Evolutionary conservation across 1,140 invertebrate genomes (phyloP), one percentile per base, ranked within the genome.

Genomic region (Tetranychus cinnabarinus): DNA sequence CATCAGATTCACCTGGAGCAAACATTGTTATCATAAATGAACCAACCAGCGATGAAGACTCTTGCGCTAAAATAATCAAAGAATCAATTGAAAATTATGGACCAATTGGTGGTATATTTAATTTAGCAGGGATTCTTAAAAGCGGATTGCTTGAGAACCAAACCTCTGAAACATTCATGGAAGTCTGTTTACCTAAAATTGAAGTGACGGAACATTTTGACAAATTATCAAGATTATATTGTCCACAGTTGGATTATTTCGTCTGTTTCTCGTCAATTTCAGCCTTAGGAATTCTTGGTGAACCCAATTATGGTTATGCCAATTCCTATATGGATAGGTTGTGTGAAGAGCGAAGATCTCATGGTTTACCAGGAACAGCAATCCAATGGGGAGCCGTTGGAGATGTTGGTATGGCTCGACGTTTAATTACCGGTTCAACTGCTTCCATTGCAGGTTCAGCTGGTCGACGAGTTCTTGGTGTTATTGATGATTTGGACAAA

Each of bases 341-440:
- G 46, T 83, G 85, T 66, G 92, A 97, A 74, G 77, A 81, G 56
- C 78, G 93, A 62, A 82, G 83, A 69, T 75, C 76, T 12, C 80
- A 81, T 68, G 87, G 74, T 13, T 67, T 73, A 8, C 70, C 69
- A 67, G 78, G 73, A 61, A 68, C 91, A 31, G 88, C 90, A 35
- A 88, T 97, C 65, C 91, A 97, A 72, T 97, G 90, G 90, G 93
- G 93, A 66, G 89, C 89, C 48, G 87, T 97, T 68, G 91, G 88
- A 64, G 92, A 97, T 72, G 93, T 97, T 23, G 93, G 92, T 61
- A 75, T 97, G 36, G 80, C 96, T 23, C 39, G 39, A 42, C 39
- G 10, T 42, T 42, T 42, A 10, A 42, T 23, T 23, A 59, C 60
- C 33, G 61, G 63, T 45, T 34, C 89, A 69, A 86, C 93, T 15